A percentile compares a stretch with the other conserved stretches of the same genome.
Conservation (phyloP, 2,113 vertebrate species). For the Turdus rufiventris region DNA sequence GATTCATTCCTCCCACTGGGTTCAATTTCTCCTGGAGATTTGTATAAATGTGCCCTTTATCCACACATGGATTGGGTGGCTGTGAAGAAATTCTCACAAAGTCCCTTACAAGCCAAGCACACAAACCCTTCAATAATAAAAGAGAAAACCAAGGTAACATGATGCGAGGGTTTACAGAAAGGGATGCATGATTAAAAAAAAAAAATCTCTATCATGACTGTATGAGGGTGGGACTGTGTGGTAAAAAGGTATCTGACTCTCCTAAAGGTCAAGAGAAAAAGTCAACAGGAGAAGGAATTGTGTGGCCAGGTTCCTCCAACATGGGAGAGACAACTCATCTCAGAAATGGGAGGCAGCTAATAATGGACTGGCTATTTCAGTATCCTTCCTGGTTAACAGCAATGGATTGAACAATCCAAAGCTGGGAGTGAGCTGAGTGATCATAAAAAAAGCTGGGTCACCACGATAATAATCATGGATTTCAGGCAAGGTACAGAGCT, state of each 20-base stretch:
- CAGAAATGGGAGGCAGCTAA: not conserved
- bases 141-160: not conserved
- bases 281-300: not conserved
- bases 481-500: not conserved
- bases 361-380: not conserved
- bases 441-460: not conserved
- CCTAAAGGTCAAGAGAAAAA: not conserved
- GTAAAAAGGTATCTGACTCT: not conserved
- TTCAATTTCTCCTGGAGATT: not conserved
- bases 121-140: not conserved
- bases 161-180: not conserved
- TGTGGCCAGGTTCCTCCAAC: not conserved
- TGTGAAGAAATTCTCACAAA: not conserved
- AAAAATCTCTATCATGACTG: not conserved
- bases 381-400: not conserved
- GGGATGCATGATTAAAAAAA: not conserved
- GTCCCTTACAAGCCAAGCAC: not conserved
- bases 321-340: not conserved
- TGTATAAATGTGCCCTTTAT: not conserved
- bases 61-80: not conserved
- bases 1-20: not conserved
- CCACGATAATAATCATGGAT: not conserved
- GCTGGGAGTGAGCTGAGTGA: conserved; percentile 3
- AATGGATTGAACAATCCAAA: not conserved
- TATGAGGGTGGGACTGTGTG: not conserved